A percentile compares a stretch with the other conserved stretches of the same genome.
phyloP scores from a whole-genome alignment of 2,888 invertebrate species.

The Aromia moschata region DNA sequence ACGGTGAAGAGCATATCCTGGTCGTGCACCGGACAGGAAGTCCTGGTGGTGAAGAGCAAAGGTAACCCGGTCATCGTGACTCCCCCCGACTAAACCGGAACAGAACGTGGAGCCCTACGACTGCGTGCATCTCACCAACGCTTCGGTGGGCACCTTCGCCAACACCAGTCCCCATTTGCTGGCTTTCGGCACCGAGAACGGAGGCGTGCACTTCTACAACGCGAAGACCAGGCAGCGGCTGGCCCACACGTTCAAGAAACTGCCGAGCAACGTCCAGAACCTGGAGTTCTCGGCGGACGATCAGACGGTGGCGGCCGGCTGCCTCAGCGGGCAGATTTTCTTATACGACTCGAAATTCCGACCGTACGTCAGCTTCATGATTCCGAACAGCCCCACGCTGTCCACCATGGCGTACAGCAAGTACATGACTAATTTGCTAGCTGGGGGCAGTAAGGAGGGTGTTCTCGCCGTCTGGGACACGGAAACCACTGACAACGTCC shows the following conservation, averaged over 20 bases:
- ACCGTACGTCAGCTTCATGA: constrained; percentile 43
- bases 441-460: constrained; percentile 45
- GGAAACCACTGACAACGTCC: constrained; percentile 37
- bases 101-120: constrained; percentile 31
- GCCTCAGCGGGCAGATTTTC: constrained; percentile 41
- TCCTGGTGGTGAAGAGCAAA: constrained; percentile 48
- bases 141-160: constrained; percentile 46
- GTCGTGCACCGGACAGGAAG: constrained; percentile 52
- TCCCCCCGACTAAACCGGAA: constrained; percentile 33
- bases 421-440: constrained; percentile 36
- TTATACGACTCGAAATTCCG: constrained; percentile 41
- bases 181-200: constrained; percentile 49
- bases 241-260: constrained; percentile 17
- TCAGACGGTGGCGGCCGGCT: constrained; percentile 44
- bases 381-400: constrained; percentile 44
- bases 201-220: constrained; percentile 50
- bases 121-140: constrained; percentile 33
- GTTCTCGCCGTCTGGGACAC: constrained; percentile 45
- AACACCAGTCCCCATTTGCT: constrained; percentile 43
- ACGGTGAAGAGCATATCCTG: constrained; percentile 53
- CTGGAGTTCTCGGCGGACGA: constrained; percentile 52
- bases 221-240: constrained; percentile 15
- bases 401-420: constrained; percentile 42
- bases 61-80: constrained; percentile 45
- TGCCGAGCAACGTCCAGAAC: constrained; percentile 47